These are phyloP conservation scores for Pocota personata DNA, from an alignment of 2,888 invertebrate species.

Conservation along the genomic window DNA sequence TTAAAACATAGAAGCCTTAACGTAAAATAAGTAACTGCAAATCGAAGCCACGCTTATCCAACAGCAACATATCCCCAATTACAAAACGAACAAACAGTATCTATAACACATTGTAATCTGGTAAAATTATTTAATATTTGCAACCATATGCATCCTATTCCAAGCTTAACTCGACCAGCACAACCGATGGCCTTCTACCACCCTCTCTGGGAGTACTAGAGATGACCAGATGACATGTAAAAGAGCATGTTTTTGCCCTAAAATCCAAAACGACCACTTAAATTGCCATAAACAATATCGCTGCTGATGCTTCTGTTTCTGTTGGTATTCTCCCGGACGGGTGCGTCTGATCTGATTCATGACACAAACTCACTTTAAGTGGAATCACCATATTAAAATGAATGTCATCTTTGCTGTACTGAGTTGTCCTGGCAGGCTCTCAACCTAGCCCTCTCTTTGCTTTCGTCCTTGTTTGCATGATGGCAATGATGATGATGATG, in stretches of 20 bases:
- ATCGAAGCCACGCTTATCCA: not conserved
- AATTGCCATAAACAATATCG: constrained; percentile 67
- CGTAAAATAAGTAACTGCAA: not conserved
- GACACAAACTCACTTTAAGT: constrained; percentile 69
- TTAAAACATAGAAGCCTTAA: too few relatives aligned
- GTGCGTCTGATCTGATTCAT: constrained; percentile 68
- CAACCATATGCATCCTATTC: constrained; percentile 37
- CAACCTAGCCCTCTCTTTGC: constrained; percentile 1
- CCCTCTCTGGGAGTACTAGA: not conserved
- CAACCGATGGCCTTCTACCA: not conserved
- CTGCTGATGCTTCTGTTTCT: constrained; percentile 49
- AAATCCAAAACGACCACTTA: constrained; percentile 70
- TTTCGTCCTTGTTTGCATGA: constrained; percentile 53
- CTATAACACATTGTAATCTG: constrained; percentile 61
- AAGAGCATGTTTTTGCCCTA: constrained; percentile 60
- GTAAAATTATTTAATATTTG: constrained; percentile 57
- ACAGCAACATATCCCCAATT: constrained; percentile 4
- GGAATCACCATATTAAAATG: constrained; percentile 71
- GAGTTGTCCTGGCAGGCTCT: constrained; percentile 3
- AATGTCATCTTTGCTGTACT: constrained; percentile 59
- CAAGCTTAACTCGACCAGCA: not conserved
- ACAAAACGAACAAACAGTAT: constrained; percentile 9
- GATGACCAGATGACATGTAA: constrained; percentile 60
- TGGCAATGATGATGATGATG: constrained; percentile 60
- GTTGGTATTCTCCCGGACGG: constrained; percentile 30